Percentiles rank a stretch among this genome's conserved stretches.
These are phyloP conservation scores for Sebastes nivosus DNA, from an alignment of 2,797 vertebrate genomes.

Conservation along the genomic window DNA sequence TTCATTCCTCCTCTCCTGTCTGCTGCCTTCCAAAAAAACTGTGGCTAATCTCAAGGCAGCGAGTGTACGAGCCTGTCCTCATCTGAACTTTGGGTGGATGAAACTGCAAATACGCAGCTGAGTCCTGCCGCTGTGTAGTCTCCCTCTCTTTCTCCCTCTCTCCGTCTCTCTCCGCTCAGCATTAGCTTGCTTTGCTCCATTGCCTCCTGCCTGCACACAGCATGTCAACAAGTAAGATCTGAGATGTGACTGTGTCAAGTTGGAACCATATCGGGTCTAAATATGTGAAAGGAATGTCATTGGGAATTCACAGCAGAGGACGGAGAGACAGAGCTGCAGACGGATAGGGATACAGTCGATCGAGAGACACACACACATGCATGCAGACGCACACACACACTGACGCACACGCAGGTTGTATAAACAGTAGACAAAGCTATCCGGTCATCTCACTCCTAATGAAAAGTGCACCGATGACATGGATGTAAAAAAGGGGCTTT, in stretches of 20 bases:
- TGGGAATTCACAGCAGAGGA: constrained; percentile 45
- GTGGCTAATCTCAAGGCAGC: constrained; percentile 69
- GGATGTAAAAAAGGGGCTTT: constrained; percentile 55
- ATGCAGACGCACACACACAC: neutral
- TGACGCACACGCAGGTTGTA: constrained; percentile 31
- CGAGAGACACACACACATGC: constrained; percentile 5
- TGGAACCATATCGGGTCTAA: constrained; percentile 56
- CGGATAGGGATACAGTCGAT: constrained; percentile 9
- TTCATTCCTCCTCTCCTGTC: constrained; percentile 24
- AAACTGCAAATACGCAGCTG: constrained; percentile 65
- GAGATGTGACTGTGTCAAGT: constrained; percentile 58
- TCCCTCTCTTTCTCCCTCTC: constrained; percentile 14
- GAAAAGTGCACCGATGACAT: constrained; percentile 67
- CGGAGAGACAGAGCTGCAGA: constrained; percentile 5
- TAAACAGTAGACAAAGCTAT: constrained; percentile 54
- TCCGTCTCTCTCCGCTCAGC: constrained; percentile 36
- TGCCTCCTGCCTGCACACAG: constrained; percentile 68
- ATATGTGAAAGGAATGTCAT: constrained; percentile 62
- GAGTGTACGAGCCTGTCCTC: constrained; percentile 69
- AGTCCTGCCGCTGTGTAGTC: constrained; percentile 49
- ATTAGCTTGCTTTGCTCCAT: constrained; percentile 60
- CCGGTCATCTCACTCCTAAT: constrained; percentile 47
- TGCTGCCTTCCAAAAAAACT: constrained; percentile 48
- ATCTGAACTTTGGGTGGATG: constrained; percentile 72
- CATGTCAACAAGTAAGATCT: constrained; percentile 70